Evolutionary conservation across 30 jellyfish, hydroid and myxozoan genomes (phyloP).

Genomic region (Mastigias papua): DNA sequence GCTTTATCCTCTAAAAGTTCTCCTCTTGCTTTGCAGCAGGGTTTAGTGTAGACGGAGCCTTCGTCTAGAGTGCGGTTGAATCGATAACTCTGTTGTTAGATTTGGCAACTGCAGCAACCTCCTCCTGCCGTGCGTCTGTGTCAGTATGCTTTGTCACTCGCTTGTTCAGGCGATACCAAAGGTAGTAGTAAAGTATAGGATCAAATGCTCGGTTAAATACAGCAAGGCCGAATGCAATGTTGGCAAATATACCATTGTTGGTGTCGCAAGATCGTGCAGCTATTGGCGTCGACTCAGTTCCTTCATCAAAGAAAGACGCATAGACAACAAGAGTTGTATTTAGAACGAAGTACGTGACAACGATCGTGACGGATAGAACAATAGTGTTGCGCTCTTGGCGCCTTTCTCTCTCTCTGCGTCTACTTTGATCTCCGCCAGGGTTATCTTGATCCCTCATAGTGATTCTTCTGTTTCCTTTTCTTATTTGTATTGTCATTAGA

Average conservation of each 20-base stretch:
- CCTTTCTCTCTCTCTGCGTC: not conserved
- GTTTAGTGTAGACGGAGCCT: no score
- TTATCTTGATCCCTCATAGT: not conserved
- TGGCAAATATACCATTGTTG: not conserved
- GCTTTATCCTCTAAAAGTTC: no score
- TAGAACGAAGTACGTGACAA: constrained; percentile 5
- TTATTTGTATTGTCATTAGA: not conserved
- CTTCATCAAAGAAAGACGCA: constrained; percentile 6
- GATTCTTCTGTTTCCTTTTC: not conserved
- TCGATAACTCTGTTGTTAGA: no score
- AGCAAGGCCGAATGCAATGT: constrained; percentile 16
- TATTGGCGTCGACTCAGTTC: not conserved
- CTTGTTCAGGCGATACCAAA: not conserved
- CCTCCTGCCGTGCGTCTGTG: no score
- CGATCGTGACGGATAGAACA: not conserved
- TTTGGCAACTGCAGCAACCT: no score
- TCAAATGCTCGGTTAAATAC: not conserved
- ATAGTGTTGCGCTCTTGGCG: not conserved
- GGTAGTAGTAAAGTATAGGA: constrained; percentile 21
- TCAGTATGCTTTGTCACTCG: not conserved
- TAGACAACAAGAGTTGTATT: constrained; percentile 10
- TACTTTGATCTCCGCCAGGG: not conserved
- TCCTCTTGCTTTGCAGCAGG: no score
- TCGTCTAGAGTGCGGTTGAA: no score
- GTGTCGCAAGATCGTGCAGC: constrained; percentile 27